phyloP scores from a whole-genome alignment of 2,888 invertebrate genomes.

The Stenotaenia linearis region DNA sequence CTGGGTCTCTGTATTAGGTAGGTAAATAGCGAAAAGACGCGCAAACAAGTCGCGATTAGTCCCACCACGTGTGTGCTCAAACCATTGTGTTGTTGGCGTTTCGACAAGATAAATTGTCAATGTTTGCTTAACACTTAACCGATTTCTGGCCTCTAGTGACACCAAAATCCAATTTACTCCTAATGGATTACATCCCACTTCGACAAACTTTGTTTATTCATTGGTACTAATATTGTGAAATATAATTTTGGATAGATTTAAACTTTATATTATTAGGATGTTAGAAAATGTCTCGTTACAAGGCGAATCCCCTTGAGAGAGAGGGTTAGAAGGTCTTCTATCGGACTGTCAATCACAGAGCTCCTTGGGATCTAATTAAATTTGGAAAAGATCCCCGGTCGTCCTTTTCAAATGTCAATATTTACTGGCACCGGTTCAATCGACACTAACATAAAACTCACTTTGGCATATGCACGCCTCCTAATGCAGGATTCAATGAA shows the following conservation, averaged over 20 bases:
- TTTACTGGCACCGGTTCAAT: not conserved
- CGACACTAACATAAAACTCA: not conserved
- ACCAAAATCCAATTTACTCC: no score
- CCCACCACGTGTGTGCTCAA: no score
- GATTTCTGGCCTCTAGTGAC: no score
- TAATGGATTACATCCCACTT: no score
- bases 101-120: no score
- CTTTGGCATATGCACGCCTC: not conserved
- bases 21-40: not conserved
- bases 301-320: not conserved
- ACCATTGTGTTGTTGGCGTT: no score
- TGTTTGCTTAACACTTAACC: no score
- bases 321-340: not conserved
- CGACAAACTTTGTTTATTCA: no score
- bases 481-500: not conserved
- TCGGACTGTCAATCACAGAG: not conserved
- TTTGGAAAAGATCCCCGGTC: not conserved
- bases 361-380: not conserved
- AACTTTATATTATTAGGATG: no score
- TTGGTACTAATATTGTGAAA: no score
- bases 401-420: not conserved
- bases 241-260: no score
- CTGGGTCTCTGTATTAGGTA: conserved; percentile 35
- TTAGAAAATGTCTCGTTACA: not conserved
- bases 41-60: no score